Base-by-base conservation (phyloP, 2,797 vertebrate genomes). In the Phoeniculus purpureus region DNA sequence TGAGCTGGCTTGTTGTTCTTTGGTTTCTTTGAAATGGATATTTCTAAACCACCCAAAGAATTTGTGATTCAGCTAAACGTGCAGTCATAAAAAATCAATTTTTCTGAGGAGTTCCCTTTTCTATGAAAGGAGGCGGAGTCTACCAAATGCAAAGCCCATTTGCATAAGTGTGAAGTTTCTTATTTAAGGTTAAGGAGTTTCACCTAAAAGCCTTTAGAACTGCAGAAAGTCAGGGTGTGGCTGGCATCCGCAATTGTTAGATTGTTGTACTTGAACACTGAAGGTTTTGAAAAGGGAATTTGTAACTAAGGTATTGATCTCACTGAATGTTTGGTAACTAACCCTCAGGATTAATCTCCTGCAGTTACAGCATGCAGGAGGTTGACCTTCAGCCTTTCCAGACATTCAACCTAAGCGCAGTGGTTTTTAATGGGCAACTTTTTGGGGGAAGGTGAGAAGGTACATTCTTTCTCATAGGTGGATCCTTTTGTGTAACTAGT, bases 391-490 rank as follows among this genome's bases (percentile, higher is more conserved):
- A 52, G 34, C 40, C 26, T 87, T 77, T 77, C 14, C 12, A 47
- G 34, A 9, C 15, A 1, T 52, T 66, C 22, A 56, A 12, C 1
- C 27, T 82, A 27, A 62, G 13, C 2, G 3, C 15, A 20, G 0
- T 73, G 31, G 22, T 79, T 77, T 74, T 55, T 72, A 62, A n/a
- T 0, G 1, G 22, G 19, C 18, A 32, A 5, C 43, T 34, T 12
- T 48, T 40, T 3, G 23, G 10, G 12, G 12, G 5, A 4, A 7
- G 8, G 15, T 43, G 17, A 23, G 15, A 43, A 27, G 2, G 4
- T 8, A 47, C 8, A 13, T 26, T 2, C 10, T 62, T 80, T 78
- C 58, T n/a, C 31, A 12, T 26, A 32, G 26, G 9, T 31, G 16
- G 8, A 3, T 80, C 2, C 7, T 66, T 10, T 58, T 62, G 4